Conservation (phyloP, 2,797 vertebrate species). For the Ateles fusciceps region DNA sequence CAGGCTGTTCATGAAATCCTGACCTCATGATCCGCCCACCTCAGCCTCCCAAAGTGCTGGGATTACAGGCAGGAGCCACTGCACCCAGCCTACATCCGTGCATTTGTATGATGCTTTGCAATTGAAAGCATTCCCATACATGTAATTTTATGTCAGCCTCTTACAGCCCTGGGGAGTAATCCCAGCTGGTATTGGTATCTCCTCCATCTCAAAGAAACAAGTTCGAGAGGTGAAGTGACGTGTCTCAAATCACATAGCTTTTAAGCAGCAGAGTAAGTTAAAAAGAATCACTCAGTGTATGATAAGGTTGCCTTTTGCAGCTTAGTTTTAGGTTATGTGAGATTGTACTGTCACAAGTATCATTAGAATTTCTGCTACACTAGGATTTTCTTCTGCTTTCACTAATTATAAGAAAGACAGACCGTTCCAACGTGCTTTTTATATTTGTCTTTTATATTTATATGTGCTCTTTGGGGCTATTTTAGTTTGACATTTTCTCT, state of each 20-base stretch:
- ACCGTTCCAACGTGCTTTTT: not conserved
- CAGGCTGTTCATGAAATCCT: too few relatives aligned
- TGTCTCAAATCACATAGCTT: not conserved
- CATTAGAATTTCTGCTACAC: not conserved
- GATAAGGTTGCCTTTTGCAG: not conserved
- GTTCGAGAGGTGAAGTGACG: not conserved
- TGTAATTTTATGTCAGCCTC: not conserved
- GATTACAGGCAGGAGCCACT: too few relatives aligned
- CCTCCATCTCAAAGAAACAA: not conserved
- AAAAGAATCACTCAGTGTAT: slow-evolving; percentile 15
- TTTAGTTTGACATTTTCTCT: slow-evolving; percentile 41
- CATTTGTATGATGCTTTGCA: not conserved
- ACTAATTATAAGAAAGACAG: slow-evolving; percentile 24
- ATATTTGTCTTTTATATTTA: not conserved
- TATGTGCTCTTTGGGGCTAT: not conserved
- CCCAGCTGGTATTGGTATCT: not conserved
- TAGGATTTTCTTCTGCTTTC: not conserved
- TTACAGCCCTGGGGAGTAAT: not conserved
- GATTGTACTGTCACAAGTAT: not conserved
- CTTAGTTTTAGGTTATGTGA: slow-evolving; percentile 30
- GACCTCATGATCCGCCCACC: too few relatives aligned
- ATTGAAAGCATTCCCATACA: not conserved
- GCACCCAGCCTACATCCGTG: not conserved
- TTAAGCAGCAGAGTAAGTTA: not conserved
- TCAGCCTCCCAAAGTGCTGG: too few relatives aligned